These are phyloP conservation scores for Nezara viridula DNA, from an alignment of 2,888 invertebrate genomes.

Conservation along the genomic window DNA sequence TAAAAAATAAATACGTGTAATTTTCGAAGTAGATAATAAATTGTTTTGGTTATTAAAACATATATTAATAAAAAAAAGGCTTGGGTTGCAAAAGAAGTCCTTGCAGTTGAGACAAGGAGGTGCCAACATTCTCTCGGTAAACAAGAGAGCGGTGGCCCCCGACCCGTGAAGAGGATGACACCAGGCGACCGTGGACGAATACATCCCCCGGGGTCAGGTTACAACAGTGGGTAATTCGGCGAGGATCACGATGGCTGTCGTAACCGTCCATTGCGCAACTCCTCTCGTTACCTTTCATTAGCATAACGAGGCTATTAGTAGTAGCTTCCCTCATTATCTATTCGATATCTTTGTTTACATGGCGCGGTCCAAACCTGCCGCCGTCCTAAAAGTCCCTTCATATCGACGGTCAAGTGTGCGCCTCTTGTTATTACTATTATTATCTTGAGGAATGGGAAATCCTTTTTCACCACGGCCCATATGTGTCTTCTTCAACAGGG, in stretches of 20 bases:
- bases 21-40: too few relatives aligned
- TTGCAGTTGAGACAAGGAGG: background rate
- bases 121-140: background rate
- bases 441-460: background rate
- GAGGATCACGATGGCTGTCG: slow-evolving; percentile 35
- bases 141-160: background rate
- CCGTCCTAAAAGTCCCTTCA: background rate
- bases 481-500: background rate
- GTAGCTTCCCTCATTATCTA: background rate
- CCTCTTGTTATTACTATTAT: background rate
- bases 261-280: background rate
- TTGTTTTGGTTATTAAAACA: too few relatives aligned
- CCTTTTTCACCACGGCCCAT: background rate
- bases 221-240: slow-evolving; percentile 55
- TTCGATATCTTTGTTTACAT: slow-evolving; percentile 29
- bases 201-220: slow-evolving; percentile 51
- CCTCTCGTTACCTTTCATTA: slow-evolving; percentile 31
- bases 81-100: background rate
- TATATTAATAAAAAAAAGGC: background rate
- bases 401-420: background rate
- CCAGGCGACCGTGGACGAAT: slow-evolving; percentile 14
- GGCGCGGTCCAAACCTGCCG: background rate
- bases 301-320: slow-evolving; percentile 53
- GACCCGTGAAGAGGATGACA: slow-evolving; percentile 10
- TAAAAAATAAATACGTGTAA: background rate